Evolutionary conservation across 35 echinoderm and acorn worm species (phyloP).

Genomic region (Amphiura filiformis): DNA sequence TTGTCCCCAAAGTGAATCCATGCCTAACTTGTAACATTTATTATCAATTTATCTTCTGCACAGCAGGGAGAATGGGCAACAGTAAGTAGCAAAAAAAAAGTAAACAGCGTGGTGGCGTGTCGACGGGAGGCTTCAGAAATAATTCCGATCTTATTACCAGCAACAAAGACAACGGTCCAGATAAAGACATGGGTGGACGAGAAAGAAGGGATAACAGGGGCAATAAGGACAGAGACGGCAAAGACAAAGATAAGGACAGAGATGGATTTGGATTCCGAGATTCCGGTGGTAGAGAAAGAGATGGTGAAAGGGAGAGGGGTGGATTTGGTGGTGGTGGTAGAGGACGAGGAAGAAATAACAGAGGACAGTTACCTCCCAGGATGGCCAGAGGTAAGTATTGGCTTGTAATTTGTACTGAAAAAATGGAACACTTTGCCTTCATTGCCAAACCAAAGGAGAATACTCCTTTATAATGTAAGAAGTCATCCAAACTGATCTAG

Average conservation of each 20-base stretch:
- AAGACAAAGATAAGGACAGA: slow-evolving; percentile 47
- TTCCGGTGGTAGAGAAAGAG: slow-evolving; percentile 57
- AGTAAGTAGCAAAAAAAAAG: slow-evolving; percentile 77
- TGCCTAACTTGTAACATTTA: too few relatives aligned
- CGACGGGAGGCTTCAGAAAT: slow-evolving; percentile 14
- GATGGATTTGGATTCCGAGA: slow-evolving; percentile 43
- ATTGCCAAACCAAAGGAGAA: too few relatives aligned
- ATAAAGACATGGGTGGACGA: slow-evolving; percentile 26
- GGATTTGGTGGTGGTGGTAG: slow-evolving; percentile 18
- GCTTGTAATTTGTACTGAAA: background rate
- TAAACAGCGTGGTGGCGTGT: slow-evolving; percentile 29
- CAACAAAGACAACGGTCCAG: slow-evolving; percentile 31
- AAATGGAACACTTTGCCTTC: too few relatives aligned
- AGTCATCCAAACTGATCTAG: too few relatives aligned
- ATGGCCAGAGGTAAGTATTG: slow-evolving; percentile 86
- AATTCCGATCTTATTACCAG: slow-evolving; percentile 27
- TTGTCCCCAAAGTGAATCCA: too few relatives aligned
- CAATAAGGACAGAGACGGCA: slow-evolving; percentile 27
- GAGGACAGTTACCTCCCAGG: slow-evolving; percentile 80
- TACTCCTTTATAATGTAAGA: too few relatives aligned
- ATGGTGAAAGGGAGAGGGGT: slow-evolving; percentile 19
- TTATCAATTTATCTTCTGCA: too few relatives aligned
- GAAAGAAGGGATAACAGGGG: slow-evolving; percentile 35
- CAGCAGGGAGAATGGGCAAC: slow-evolving; percentile 94
- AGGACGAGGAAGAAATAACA: slow-evolving; percentile 72